Conservation (phyloP, 1,140 invertebrate species). For the Homarus americanus region DNA sequence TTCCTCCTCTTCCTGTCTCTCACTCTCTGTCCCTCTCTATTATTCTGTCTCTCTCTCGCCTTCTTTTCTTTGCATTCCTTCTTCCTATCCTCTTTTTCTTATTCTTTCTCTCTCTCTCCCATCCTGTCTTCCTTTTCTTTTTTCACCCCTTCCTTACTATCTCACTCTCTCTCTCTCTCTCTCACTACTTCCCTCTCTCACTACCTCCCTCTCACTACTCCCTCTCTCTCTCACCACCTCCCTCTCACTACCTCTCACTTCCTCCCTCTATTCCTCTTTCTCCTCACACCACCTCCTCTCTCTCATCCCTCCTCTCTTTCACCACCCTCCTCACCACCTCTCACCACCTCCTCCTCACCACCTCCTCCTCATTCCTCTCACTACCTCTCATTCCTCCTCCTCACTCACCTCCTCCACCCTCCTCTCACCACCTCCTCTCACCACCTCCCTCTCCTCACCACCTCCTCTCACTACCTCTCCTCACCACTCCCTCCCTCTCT, state of each 20-base stretch:
- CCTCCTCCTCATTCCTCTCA: background rate
- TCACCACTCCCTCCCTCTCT: background rate
- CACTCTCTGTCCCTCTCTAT: no score
- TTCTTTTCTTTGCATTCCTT: background rate
- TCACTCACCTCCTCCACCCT: background rate
- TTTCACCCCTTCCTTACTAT: background rate
- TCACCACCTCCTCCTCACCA: background rate
- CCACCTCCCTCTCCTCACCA: background rate
- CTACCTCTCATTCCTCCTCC: background rate
- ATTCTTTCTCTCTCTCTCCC: background rate
- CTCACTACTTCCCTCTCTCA: no score
- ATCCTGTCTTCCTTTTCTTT: background rate
- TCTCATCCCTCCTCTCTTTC: background rate
- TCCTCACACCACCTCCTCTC: no score
- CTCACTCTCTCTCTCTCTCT: background rate
- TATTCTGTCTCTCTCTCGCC: conserved; percentile 8
- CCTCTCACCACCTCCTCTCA: background rate
- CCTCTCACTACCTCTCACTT: no score
- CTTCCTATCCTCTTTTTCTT: background rate
- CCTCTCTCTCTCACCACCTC: no score
- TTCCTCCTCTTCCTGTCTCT: conserved; percentile 10
- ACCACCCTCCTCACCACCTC: background rate
- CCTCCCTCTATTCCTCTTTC: no score
- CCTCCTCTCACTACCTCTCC: background rate
- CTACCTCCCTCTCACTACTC: no score